Conservation (phyloP, 1,140 invertebrate genomes). For the Rhysida immarginata region DNA sequence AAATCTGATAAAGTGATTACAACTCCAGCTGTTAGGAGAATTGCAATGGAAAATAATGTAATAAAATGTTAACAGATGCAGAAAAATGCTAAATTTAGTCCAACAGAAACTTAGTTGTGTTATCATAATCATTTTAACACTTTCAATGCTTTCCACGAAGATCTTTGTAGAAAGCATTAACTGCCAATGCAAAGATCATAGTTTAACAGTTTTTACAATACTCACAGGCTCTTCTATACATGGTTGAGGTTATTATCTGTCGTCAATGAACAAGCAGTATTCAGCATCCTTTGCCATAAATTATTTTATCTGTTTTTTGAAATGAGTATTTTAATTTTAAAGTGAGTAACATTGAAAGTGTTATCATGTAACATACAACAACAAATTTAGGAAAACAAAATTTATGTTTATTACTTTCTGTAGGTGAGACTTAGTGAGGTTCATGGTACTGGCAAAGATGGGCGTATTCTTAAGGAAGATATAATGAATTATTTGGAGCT, state of each 20-base stretch:
- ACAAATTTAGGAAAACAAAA: not conserved
- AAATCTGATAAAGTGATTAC: conserved; percentile 50
- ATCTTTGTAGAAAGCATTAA: too few species aligned
- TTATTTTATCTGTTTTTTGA: too few species aligned
- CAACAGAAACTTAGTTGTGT: not conserved
- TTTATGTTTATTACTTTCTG: not conserved
- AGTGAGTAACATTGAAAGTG: too few species aligned
- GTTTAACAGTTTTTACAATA: too few species aligned
- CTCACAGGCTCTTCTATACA: too few species aligned
- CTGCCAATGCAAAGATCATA: not conserved
- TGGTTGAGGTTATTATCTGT: too few species aligned
- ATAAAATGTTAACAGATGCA: too few species aligned
- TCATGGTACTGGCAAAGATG: conserved; percentile 69
- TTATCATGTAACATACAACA: too few species aligned
- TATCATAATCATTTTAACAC: conserved; percentile 2
- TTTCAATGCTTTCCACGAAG: not conserved
- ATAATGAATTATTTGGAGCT: conserved; percentile 54
- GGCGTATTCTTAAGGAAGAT: conserved; percentile 92
- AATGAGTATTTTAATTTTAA: too few species aligned
- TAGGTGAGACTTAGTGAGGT: conserved; percentile 63
- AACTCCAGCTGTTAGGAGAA: conserved; percentile 82
- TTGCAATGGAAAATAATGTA: conserved; percentile 79
- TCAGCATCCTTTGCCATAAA: too few species aligned
- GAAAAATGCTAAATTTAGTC: too few species aligned
- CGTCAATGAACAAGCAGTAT: too few species aligned